Base-by-base conservation (phyloP, 2,113 vertebrate species). In the Spermophilus dauricus region DNA sequence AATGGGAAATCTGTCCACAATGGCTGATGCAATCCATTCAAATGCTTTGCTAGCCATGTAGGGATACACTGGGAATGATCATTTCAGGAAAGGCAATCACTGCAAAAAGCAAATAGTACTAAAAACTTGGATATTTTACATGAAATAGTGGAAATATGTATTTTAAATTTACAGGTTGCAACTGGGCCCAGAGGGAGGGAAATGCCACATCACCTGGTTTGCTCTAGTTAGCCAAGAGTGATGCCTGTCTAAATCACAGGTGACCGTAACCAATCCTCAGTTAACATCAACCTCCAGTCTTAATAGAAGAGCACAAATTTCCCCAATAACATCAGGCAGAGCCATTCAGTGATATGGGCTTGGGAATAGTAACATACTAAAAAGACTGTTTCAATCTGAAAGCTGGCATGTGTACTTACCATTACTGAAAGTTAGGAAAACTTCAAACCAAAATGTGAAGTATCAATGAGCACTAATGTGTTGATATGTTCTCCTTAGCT, bases 141-240 rank as follows among this genome's bases (percentile, higher is more conserved):
- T 75, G 65, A 94, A 92, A 89, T 6, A 80, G 8, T 67, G 16
- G 86, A 97, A 90, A 90, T 72, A 65, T 17, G 10, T 81, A 76
- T 48, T 91, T 93, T 78, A 89, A 95, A 86, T 30, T 30, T 53
- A 97, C 92, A 39, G 77, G 78, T 85, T 63, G 85, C 76, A 88
- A 92, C 6, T 24, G 12, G 88, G 26, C 8, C 8, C 82, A 92
- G 94, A 95, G 89, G 94, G 45, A 42, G 1, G 0, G 69, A 95
- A 42, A 58, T 37, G 51, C 48, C 5, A 84, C 80, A 92, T 76
- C 90, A 58, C 61, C 92, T 86, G 0, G 0, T 85, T 94, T 96
- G 92, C 96, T 94, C 58, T 91, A 97, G 97, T 95, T 97, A 96
- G 86, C 90, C 95, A 97, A 96, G 85, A 89, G 92, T 84, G 77